These are phyloP conservation scores for Oegoconia quadripuncta DNA, from an alignment of 2,888 invertebrate genomes.

Conservation along the genomic window DNA sequence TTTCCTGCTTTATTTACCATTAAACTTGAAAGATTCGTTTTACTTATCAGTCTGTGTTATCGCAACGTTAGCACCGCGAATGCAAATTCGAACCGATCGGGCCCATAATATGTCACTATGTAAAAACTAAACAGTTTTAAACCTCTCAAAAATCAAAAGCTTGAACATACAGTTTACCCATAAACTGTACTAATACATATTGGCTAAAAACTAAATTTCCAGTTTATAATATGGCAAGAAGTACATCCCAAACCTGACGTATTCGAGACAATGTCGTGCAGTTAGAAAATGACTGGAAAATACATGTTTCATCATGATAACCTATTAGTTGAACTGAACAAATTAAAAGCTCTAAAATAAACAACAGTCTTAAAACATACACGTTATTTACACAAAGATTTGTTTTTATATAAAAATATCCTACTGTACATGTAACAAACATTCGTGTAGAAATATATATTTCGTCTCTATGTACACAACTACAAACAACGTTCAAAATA, in stretches of 20 bases:
- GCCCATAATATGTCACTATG: background rate
- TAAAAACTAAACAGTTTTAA: background rate
- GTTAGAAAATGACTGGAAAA: constrained; percentile 69
- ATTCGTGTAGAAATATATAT: constrained; percentile 73
- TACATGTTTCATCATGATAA: constrained; percentile 61
- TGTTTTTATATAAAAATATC: constrained; percentile 66
- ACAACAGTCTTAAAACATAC: constrained; percentile 78
- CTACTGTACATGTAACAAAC: constrained; percentile 75
- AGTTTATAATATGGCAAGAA: constrained; percentile 40
- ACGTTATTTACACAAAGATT: constrained; percentile 75
- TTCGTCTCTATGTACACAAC: constrained; percentile 67
- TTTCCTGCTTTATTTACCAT: too few relatives aligned
- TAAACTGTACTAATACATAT: constrained; percentile 29
- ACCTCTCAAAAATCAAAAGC: background rate
- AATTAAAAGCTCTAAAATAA: constrained; percentile 75
- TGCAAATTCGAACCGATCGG: too few relatives aligned
- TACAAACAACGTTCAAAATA: constrained; percentile 74
- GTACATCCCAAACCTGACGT: constrained; percentile 21
- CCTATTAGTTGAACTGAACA: constrained; percentile 66
- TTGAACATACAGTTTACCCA: background rate
- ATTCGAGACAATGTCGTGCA: constrained; percentile 22
- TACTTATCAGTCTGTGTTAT: too few relatives aligned
- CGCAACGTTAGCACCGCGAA: too few relatives aligned
- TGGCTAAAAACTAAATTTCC: constrained; percentile 28
- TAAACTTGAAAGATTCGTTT: too few relatives aligned